These are phyloP conservation scores for Pseudachorutes palmiensis DNA, from an alignment of 1,140 invertebrate genomes.

Conservation along the genomic window DNA sequence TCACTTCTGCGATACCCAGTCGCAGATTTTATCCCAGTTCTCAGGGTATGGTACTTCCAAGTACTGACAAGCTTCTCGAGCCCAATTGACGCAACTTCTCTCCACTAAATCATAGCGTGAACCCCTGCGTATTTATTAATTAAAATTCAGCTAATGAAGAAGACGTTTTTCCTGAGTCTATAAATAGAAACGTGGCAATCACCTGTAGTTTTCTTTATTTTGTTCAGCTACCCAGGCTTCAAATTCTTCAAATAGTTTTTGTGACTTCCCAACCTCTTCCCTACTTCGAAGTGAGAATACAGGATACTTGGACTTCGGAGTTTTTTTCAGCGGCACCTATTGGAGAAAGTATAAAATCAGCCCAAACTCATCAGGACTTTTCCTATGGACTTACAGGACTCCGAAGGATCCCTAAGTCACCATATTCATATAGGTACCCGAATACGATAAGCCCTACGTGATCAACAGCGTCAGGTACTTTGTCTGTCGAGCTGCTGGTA, in stretches of 20 bases:
- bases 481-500: conserved; percentile 23
- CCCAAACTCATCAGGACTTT: not conserved
- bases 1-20: conserved; percentile 25
- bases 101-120: conserved; percentile 30
- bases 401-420: conserved; percentile 31
- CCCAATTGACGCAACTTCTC: conserved; percentile 33
- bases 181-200: not conserved
- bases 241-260: conserved; percentile 26
- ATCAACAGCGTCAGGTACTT: conserved; percentile 30
- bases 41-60: conserved; percentile 26
- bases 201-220: conserved; percentile 24
- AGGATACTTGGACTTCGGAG: conserved; percentile 30
- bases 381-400: conserved; percentile 8
- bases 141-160: not conserved
- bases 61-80: conserved; percentile 20
- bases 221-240: conserved; percentile 30
- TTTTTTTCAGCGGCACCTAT: conserved; percentile 7
- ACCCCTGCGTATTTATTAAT: conserved; percentile 19
- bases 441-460: conserved; percentile 34
- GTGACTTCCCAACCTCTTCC: conserved; percentile 24
- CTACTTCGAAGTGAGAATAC: conserved; percentile 25
- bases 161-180: not conserved
- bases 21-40: conserved; percentile 33
- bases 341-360: not conserved
- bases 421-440: conserved; percentile 33